A percentile compares a stretch with the other conserved stretches of the same genome.
phyloP scores from a whole-genome alignment of 2,888 invertebrate genomes.

The Plusia festucae region DNA sequence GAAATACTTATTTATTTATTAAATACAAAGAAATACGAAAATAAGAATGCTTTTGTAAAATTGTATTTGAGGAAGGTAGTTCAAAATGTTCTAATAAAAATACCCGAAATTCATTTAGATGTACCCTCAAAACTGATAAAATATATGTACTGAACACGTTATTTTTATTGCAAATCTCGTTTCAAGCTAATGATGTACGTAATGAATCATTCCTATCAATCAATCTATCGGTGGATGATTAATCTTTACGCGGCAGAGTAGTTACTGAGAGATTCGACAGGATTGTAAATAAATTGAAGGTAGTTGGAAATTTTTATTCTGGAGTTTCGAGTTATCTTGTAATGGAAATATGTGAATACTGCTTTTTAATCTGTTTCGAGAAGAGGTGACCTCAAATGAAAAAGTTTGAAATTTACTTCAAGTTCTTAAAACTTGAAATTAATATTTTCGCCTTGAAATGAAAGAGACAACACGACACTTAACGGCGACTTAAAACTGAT shows the following conservation, averaged over 20 bases:
- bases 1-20: no score
- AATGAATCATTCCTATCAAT: constrained; percentile 31
- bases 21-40: no score
- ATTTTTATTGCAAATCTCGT: constrained; percentile 22
- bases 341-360: background rate
- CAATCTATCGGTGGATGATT: constrained; percentile 15
- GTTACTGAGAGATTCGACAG: background rate
- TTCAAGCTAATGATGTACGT: constrained; percentile 13
- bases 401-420: no score
- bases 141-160: constrained; percentile 19
- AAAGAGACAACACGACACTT: no score
- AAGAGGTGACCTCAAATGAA: no score
- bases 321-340: background rate
- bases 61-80: no score
- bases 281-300: background rate
- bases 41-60: no score
- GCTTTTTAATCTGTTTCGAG: no score
- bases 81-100: no score
- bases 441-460: no score
- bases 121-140: background rate
- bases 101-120: background rate
- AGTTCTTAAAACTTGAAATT: no score
- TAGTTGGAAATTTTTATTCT: background rate
- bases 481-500: no score
- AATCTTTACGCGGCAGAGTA: constrained; percentile 11